phyloP scores from a whole-genome alignment of 37 sponge, comb jelly and placozoan species.

The Agelas oroides region DNA sequence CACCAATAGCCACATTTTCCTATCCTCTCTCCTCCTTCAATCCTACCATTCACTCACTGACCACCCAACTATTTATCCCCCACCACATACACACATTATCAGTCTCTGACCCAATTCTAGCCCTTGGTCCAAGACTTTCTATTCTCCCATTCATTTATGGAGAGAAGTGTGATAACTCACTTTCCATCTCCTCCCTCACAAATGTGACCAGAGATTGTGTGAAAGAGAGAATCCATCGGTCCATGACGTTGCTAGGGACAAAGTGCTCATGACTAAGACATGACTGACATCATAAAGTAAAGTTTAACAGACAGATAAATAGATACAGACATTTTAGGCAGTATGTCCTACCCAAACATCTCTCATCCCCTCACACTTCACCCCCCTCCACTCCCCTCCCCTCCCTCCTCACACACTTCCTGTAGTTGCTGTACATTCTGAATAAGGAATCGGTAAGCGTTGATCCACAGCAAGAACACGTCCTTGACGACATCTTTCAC shows the following conservation, averaged over 20 bases:
- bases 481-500: slow-evolving; percentile 97
- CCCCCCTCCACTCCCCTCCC: slow-evolving; percentile 28
- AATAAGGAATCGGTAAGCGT: slow-evolving; percentile 95
- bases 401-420: slow-evolving; percentile 36
- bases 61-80: too few relatives aligned
- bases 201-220: slow-evolving; percentile 87
- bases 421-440: slow-evolving; percentile 86
- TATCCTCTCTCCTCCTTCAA: too few relatives aligned
- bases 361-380: not conserved
- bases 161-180: too few relatives aligned
- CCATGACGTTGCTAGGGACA: slow-evolving; percentile 86
- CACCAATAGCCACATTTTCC: too few relatives aligned
- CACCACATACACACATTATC: not conserved
- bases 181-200: slow-evolving; percentile 91
- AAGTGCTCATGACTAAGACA: slow-evolving; percentile 67
- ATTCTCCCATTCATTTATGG: too few relatives aligned
- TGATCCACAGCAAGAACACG: slow-evolving; percentile 98
- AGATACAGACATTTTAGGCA: too few relatives aligned
- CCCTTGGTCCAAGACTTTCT: too few relatives aligned
- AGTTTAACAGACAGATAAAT: too few relatives aligned
- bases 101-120: too few relatives aligned
- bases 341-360: too few relatives aligned
- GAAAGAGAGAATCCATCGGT: slow-evolving; percentile 96
- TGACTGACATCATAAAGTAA: not conserved
- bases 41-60: too few relatives aligned